Conservation (phyloP, 1,140 invertebrate genomes). For the Platorchestia sp. region DNA sequence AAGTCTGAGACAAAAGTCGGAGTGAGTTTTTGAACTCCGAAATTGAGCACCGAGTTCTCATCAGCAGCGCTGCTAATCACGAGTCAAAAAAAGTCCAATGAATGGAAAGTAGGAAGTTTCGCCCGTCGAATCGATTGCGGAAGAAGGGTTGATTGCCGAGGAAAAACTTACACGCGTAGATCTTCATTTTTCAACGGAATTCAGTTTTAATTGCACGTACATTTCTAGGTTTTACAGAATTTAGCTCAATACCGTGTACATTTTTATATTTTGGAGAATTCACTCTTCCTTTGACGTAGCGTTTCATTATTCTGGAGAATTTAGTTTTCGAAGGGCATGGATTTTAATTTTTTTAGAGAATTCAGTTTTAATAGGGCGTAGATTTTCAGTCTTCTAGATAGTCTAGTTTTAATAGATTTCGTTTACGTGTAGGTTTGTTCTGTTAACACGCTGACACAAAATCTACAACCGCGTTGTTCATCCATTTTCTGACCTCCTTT, state of each 20-base stretch:
- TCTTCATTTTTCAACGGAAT: background rate
- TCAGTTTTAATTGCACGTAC: too few relatives aligned
- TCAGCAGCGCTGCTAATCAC: background rate
- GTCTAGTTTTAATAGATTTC: too few relatives aligned
- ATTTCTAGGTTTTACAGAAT: too few relatives aligned
- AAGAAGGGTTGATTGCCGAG: background rate
- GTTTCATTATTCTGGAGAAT: too few relatives aligned
- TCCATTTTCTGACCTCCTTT: background rate
- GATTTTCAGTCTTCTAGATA: too few relatives aligned
- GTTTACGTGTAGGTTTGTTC: background rate
- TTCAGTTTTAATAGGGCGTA: background rate
- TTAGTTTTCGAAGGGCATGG: background rate
- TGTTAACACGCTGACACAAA: background rate
- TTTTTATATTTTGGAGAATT: too few relatives aligned
- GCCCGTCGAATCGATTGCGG: background rate
- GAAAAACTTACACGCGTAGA: background rate
- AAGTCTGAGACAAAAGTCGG: background rate
- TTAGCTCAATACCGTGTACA: too few relatives aligned
- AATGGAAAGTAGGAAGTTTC: background rate
- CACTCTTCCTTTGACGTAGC: too few relatives aligned
- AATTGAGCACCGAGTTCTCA: background rate
- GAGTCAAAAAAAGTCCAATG: background rate
- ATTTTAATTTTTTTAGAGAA: background rate
- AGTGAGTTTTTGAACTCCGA: background rate
- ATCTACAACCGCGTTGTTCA: too few relatives aligned